Conservation (phyloP, 2,113 vertebrate genomes). For the Myotis lucifugus region DNA sequence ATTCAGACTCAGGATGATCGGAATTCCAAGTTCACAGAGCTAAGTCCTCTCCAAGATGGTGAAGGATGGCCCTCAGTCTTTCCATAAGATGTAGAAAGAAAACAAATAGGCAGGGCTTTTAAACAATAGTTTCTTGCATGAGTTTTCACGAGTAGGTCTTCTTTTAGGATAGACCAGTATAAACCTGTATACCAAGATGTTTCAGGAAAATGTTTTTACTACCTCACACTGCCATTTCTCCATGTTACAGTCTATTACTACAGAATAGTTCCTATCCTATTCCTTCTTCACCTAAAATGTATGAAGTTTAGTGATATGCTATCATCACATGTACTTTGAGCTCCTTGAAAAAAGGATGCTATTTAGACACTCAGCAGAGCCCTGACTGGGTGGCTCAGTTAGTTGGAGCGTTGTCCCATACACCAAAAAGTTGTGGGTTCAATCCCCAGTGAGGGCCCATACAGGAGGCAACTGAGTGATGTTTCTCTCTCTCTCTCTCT, state of each 20-base stretch:
- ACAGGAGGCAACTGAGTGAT: neutral
- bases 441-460: neutral
- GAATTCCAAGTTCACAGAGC: neutral
- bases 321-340: neutral
- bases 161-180: neutral
- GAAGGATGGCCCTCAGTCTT: neutral
- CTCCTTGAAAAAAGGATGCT: neutral
- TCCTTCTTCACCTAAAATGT: conserved; percentile 6
- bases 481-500: neutral
- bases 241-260: neutral
- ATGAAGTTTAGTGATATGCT: conserved; percentile 1
- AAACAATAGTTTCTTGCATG: neutral
- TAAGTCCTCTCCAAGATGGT: neutral
- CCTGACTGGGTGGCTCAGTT: neutral
- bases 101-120: neutral
- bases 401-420: neutral
- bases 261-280: neutral
- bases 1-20: neutral
- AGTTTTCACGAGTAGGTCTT: conserved; percentile 23
- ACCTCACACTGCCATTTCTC: neutral
- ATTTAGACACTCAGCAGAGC: conserved; percentile 30
- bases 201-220: neutral
- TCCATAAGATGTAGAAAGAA: neutral
- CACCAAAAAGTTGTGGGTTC: neutral
- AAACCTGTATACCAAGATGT: neutral